A percentile compares a stretch with the other conserved stretches of the same genome.
Evolutionary conservation across 2,797 vertebrate species (phyloP).

Genomic region (Valencia hispanica): DNA sequence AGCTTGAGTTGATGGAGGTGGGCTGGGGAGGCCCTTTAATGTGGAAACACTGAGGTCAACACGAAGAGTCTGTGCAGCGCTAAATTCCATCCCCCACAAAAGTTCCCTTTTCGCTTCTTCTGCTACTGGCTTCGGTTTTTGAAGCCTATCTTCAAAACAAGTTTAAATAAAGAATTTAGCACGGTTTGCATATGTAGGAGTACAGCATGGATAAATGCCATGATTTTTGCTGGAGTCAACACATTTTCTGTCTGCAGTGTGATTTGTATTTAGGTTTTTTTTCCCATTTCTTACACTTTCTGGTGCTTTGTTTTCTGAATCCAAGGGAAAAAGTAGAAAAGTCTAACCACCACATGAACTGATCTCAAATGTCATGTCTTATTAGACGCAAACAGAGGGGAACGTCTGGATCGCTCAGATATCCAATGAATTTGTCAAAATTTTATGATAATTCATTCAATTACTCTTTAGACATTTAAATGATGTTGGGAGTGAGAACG

Average conservation of each 20-base stretch:
- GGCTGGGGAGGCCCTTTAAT: constrained; percentile 81
- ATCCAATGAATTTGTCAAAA: constrained; percentile 93
- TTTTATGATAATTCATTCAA: constrained; percentile 96
- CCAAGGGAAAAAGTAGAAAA: constrained; percentile 74
- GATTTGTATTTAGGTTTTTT: constrained; percentile 60
- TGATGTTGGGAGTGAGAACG: constrained; percentile 78
- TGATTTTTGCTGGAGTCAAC: constrained; percentile 57
- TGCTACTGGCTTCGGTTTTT: constrained; percentile 70
- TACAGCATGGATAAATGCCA: constrained; percentile 64
- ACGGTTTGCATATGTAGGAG: constrained; percentile 71
- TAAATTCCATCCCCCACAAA: constrained; percentile 82
- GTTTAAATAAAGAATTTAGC: constrained; percentile 51
- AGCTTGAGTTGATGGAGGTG: constrained; percentile 75
- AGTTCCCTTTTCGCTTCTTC: constrained; percentile 74
- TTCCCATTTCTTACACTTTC: constrained; percentile 56
- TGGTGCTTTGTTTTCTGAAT: constrained; percentile 80
- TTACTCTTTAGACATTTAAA: constrained; percentile 94
- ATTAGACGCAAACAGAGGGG: constrained; percentile 86
- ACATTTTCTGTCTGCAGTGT: constrained; percentile 44
- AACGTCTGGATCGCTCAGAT: constrained; percentile 78
- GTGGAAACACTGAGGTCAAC: constrained; percentile 82
- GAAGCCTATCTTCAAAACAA: constrained; percentile 73
- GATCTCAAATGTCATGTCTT: constrained; percentile 93
- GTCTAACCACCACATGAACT: constrained; percentile 89
- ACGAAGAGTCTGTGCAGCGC: constrained; percentile 79